phyloP scores from a whole-genome alignment of 2,113 vertebrate species.

The Erythrolamprus reginae region DNA sequence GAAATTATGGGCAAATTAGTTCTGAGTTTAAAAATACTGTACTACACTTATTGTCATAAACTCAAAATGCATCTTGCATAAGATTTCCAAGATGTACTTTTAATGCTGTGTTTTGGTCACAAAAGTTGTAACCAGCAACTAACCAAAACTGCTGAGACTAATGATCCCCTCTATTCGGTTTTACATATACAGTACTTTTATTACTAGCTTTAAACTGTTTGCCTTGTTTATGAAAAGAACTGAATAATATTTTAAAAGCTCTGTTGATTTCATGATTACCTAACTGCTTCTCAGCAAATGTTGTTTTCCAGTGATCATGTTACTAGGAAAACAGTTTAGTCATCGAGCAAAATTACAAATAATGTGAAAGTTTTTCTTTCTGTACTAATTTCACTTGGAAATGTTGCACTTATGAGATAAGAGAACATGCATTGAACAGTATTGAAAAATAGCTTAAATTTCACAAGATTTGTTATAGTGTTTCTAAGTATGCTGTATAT shows the following conservation, averaged over 20 bases:
- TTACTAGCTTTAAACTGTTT: background rate
- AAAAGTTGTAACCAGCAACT: background rate
- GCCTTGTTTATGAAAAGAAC: background rate
- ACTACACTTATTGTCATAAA: background rate
- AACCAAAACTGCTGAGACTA: background rate
- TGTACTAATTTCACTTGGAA: background rate
- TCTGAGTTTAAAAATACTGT: background rate
- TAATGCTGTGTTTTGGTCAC: background rate
- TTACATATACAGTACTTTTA: background rate
- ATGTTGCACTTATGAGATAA: background rate
- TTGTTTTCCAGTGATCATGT: background rate
- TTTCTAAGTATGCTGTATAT: background rate
- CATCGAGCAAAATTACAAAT: background rate
- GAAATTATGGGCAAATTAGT: background rate
- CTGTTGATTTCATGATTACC: background rate
- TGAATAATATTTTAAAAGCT: background rate
- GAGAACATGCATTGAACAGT: background rate
- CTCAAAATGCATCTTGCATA: background rate
- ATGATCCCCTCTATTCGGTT: background rate
- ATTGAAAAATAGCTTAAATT: background rate
- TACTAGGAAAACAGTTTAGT: background rate
- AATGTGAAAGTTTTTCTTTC: background rate
- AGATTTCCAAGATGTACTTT: background rate
- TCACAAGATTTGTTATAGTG: background rate
- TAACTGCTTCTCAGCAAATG: background rate